Conservation (phyloP, 2,113 vertebrate genomes). For the Notothenia rossii region DNA sequence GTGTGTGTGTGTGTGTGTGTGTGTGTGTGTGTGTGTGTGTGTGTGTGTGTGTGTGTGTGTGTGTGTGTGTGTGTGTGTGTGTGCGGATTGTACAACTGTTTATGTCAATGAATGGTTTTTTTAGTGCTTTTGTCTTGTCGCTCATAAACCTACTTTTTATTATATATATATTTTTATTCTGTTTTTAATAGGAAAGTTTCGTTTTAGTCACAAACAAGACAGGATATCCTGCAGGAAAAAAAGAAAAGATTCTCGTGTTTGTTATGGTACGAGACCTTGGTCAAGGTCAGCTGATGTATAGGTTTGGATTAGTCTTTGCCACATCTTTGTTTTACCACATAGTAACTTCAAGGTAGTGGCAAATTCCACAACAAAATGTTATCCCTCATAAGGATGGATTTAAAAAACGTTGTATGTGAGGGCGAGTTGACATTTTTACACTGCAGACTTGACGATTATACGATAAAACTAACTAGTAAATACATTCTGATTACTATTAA, state of each 20-base stretch:
- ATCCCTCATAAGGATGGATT: not conserved
- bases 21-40: conserved; percentile 37
- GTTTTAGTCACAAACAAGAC: not conserved
- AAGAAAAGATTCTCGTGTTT: not conserved
- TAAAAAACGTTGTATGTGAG: not conserved
- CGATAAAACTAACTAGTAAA: not conserved
- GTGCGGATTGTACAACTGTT: conserved; percentile 41
- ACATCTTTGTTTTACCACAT: not conserved
- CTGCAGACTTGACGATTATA: not conserved
- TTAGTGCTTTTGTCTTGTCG: not conserved
- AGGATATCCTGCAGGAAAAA: not conserved
- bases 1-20: conserved; percentile 40
- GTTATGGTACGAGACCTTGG: not conserved
- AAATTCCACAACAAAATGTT: not conserved
- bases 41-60: too few species aligned
- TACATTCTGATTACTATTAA: not conserved
- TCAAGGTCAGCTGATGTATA: conserved; percentile 15
- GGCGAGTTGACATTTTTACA: too few species aligned
- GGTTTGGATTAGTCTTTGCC: not conserved
- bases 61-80: too few species aligned
- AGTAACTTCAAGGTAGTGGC: not conserved
- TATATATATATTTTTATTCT: not conserved
- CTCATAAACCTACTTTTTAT: not conserved
- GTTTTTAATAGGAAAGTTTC: not conserved
- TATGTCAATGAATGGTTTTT: not conserved